Percentiles rank a stretch among this genome's conserved stretches.
phyloP scores from a whole-genome alignment of 2,113 vertebrate species.

The Cololabis saira region DNA sequence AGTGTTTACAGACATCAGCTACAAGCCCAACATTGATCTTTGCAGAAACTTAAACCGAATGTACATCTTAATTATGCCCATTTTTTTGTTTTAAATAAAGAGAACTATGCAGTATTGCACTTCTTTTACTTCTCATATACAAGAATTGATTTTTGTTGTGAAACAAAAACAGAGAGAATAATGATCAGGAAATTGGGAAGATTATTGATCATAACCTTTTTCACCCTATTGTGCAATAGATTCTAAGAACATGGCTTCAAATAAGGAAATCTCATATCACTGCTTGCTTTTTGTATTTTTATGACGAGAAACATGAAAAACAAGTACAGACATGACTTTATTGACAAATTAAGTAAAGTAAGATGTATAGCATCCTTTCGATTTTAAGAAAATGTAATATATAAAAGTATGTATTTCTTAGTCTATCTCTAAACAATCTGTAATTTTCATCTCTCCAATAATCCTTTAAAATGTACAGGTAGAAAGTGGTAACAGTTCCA shows the following conservation, averaged over 20 bases:
- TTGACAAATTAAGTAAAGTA: conserved; percentile 4
- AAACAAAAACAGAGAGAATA: conserved; percentile 45
- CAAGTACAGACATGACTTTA: conserved; percentile 8
- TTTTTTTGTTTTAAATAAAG: conserved; percentile 59
- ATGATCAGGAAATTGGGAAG: conserved; percentile 48
- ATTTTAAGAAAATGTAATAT: conserved; percentile 20
- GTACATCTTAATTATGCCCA: conserved; percentile 43
- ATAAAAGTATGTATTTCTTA: conserved; percentile 38
- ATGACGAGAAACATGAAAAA: conserved; percentile 3
- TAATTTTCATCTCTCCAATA: conserved; percentile 19
- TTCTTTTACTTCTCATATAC: conserved; percentile 54
- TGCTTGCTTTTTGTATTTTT: conserved; percentile 1
- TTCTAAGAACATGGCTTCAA: conserved; percentile 14
- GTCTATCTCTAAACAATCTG: neutral
- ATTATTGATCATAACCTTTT: conserved; percentile 57
- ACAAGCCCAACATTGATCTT: conserved; percentile 42
- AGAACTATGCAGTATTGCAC: conserved; percentile 40
- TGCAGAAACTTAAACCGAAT: conserved; percentile 35
- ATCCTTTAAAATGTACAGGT: conserved; percentile 41
- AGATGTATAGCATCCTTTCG: conserved; percentile 1
- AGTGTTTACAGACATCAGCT: conserved; percentile 9
- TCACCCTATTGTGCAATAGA: conserved; percentile 8
- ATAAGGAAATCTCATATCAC: conserved; percentile 17
- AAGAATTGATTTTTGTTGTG: conserved; percentile 62
- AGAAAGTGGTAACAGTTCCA: conserved; percentile 37